Evolutionary conservation across 92 coral and sea anemone species (phyloP).

Genomic region (Heliopora coerulea): DNA sequence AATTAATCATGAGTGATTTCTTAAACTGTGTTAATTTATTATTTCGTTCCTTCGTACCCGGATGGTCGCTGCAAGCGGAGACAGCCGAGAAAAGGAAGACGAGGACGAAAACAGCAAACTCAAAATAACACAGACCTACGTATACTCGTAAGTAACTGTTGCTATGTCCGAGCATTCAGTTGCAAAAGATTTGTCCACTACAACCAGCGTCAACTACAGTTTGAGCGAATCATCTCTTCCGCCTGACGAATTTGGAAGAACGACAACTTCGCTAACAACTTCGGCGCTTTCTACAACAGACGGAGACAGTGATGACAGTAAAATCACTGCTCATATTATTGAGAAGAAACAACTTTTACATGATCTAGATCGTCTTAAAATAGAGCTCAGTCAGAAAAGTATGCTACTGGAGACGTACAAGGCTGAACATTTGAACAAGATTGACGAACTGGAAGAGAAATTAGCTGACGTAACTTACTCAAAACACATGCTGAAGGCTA

Average conservation of each 20-base stretch:
- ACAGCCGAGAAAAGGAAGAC: too few relatives aligned
- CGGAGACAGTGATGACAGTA: constrained; percentile 79
- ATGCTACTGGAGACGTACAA: constrained; percentile 86
- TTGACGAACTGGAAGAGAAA: constrained; percentile 92
- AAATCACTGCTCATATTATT: constrained; percentile 82
- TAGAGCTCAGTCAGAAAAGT: constrained; percentile 90
- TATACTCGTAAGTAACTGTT: background rate
- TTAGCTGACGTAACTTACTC: constrained; percentile 77
- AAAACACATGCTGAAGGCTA: constrained; percentile 89
- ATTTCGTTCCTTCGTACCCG: too few relatives aligned
- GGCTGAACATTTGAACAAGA: constrained; percentile 76
- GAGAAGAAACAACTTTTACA: constrained; percentile 90
- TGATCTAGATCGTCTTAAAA: constrained; percentile 81
- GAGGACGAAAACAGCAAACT: too few relatives aligned
- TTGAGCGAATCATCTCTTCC: constrained; percentile 29
- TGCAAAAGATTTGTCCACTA: constrained; percentile 29
- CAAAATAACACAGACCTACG: too few relatives aligned
- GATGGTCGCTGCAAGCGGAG: too few relatives aligned
- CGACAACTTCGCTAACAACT: constrained; percentile 62
- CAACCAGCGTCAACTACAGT: constrained; percentile 34
- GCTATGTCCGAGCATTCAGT: constrained; percentile 29
- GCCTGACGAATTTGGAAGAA: constrained; percentile 27
- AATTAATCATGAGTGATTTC: too few relatives aligned
- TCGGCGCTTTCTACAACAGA: constrained; percentile 86
- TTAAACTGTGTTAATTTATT: too few relatives aligned